Evolutionary conservation across 2,113 vertebrate species (phyloP), one percentile per base, ranked within the genome.

Genomic region (Pogona vitticeps): DNA sequence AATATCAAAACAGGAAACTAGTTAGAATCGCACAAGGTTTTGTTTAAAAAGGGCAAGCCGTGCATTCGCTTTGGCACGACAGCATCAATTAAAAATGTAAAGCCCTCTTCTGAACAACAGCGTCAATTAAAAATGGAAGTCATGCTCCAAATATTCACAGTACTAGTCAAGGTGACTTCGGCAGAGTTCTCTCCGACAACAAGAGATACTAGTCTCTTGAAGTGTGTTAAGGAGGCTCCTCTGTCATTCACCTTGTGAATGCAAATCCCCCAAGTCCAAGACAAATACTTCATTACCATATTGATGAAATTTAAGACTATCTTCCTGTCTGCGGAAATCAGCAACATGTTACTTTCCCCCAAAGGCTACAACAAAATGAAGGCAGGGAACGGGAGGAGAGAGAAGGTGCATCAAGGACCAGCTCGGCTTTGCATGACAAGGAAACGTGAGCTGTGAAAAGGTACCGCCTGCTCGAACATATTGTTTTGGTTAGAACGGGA

Each of bases 241-340:
- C 36, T n/a, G 36, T 4, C 70, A 75, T 81, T 86, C 85, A 86
- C 70, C 78, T 82, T 87, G 80, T 82, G 56, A 87, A 87, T 87
- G 86, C 79, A 82, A 68, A 87, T 82, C 38, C 36, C 70, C 38
- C 59, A 61, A 82, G 72, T 56, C 42, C 86, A 67, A 82, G 79
- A 87, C 79, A 82, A 87, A 87, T 76, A 67, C 58, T 52, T 76
- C 68, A 86, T 86, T 86, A 86, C 68, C 78, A 86, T 86, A 81
- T 72, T 86, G 77, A 86, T 86, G 58, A 65, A 81, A 86, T 81
- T 73, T 86, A 81, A 58, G 31, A 46, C 58, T 86, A 81, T 65
- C 56, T 81, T 20, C 58, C 1, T 73, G 52, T 73, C 78, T 65
- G 46, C 36, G 40, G 23, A 26, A 59, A 80, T 28, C 70, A 36